Evolutionary conservation across 2,797 vertebrate species (phyloP).

Genomic region (Choloepus didactylus): DNA sequence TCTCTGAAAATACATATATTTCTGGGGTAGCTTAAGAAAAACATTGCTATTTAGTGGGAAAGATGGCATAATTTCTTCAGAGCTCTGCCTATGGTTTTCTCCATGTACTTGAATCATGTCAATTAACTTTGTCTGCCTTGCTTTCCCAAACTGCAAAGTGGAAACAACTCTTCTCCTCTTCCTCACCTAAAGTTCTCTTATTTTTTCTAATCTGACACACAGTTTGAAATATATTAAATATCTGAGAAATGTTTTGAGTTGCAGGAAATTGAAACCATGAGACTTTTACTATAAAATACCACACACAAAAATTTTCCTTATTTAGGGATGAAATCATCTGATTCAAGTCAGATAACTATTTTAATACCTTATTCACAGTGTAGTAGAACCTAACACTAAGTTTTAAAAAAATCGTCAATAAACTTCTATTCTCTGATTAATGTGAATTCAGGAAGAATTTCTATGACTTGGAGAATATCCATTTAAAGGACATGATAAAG

Average conservation of each 20-base stretch:
- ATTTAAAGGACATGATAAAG: slow-evolving; percentile 64
- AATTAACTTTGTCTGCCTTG: slow-evolving; percentile 11
- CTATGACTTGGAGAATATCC: slow-evolving; percentile 50
- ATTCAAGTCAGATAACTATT: slow-evolving; percentile 29
- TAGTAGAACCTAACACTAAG: background rate
- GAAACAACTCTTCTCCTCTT: background rate
- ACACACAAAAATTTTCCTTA: background rate
- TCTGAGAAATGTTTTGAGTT: slow-evolving; percentile 61
- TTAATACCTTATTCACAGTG: slow-evolving; percentile 21
- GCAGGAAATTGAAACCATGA: slow-evolving; percentile 63
- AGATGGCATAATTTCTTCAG: background rate
- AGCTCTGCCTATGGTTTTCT: background rate
- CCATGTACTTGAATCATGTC: background rate
- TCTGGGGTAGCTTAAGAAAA: background rate
- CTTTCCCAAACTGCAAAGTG: background rate
- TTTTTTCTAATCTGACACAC: slow-evolving; percentile 15
- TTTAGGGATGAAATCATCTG: slow-evolving; percentile 53
- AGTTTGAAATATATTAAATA: slow-evolving; percentile 71
- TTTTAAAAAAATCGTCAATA: slow-evolving; percentile 73
- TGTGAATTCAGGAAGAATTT: slow-evolving; percentile 69
- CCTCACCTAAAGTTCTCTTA: background rate
- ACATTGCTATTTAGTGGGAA: background rate
- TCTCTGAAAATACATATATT: background rate
- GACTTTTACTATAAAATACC: slow-evolving; percentile 36
- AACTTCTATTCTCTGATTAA: slow-evolving; percentile 64